Evolutionary conservation across 2,797 vertebrate genomes (phyloP).

Genomic region (Glyptemys insculpta): DNA sequence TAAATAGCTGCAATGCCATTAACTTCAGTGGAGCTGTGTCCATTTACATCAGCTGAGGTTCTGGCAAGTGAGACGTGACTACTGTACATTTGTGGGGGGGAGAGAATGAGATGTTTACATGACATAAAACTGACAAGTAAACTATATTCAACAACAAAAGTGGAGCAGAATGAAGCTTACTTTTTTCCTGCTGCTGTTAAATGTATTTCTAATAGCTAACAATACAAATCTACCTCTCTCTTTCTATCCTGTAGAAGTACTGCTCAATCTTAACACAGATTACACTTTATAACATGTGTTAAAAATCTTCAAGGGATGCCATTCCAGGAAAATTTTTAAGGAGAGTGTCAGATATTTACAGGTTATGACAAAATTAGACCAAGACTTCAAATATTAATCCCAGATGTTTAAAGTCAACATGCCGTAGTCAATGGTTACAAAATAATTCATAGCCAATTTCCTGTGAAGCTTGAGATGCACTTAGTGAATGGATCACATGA

Average conservation of each 20-base stretch:
- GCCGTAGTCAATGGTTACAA: not conserved
- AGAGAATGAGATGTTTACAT: not conserved
- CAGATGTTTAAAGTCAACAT: not conserved
- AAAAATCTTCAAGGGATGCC: not conserved
- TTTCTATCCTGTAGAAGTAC: not conserved
- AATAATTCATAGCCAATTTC: not conserved
- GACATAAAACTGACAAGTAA: not conserved
- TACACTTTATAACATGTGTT: not conserved
- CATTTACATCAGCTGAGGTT: not conserved
- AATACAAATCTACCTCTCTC: not conserved
- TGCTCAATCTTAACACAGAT: not conserved
- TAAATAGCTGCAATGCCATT: not conserved
- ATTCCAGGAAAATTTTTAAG: not conserved
- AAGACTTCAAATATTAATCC: not conserved
- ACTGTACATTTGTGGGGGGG: not conserved
- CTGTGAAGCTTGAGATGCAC: not conserved
- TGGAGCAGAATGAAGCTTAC: not conserved
- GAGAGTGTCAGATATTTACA: not conserved
- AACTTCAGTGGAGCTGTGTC: not conserved
- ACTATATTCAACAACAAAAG: constrained; percentile 18
- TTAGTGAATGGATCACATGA: not conserved
- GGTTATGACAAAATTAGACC: not conserved
- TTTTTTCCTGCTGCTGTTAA: not conserved
- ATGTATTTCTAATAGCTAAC: not conserved
- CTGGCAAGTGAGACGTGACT: not conserved